Percentiles rank a stretch among this genome's conserved stretches.
Evolutionary conservation across 2,797 vertebrate genomes (phyloP).

Genomic region (Sebastes ruberrimus): DNA sequence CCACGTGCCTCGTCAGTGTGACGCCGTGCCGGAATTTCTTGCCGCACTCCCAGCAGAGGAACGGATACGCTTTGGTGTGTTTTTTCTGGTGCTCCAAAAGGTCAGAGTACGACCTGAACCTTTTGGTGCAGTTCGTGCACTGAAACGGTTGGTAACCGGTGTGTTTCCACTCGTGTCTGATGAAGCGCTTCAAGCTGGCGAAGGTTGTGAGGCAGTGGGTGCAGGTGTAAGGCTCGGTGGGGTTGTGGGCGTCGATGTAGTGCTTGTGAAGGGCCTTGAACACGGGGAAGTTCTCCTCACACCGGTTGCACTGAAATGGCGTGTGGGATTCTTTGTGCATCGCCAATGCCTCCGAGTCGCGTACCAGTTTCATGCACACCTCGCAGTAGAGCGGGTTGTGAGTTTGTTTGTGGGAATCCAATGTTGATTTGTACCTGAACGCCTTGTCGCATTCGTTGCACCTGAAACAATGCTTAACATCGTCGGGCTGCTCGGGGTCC

Average conservation of each 20-base stretch:
- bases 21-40: slow-evolving; percentile 78
- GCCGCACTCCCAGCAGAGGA: slow-evolving; percentile 81
- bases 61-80: slow-evolving; percentile 77
- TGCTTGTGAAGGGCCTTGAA: slow-evolving; percentile 80
- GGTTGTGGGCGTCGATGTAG: slow-evolving; percentile 75
- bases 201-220: slow-evolving; percentile 69
- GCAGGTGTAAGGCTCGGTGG: slow-evolving; percentile 71
- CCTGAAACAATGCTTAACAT: slow-evolving; percentile 70
- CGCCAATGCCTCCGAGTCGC: slow-evolving; percentile 68
- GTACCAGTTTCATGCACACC: slow-evolving; percentile 78
- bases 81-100: slow-evolving; percentile 79
- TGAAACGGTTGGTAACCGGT: slow-evolving; percentile 78
- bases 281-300: slow-evolving; percentile 75
- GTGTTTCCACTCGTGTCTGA: slow-evolving; percentile 80
- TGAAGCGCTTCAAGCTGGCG: slow-evolving; percentile 76
- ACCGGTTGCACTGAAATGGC: slow-evolving; percentile 77
- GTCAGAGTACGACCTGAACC: slow-evolving; percentile 77
- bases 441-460: slow-evolving; percentile 77
- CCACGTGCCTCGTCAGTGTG: slow-evolving; percentile 74
- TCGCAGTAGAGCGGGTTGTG: slow-evolving; percentile 81
- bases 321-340: slow-evolving; percentile 81
- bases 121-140: slow-evolving; percentile 71
- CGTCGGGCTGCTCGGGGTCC: slow-evolving; percentile 70
- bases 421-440: slow-evolving; percentile 75
- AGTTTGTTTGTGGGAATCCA: slow-evolving; percentile 79